Percentiles rank a stretch among this genome's conserved stretches.
phyloP scores from a whole-genome alignment of 2,888 invertebrate species.

The Unio delphinus region DNA sequence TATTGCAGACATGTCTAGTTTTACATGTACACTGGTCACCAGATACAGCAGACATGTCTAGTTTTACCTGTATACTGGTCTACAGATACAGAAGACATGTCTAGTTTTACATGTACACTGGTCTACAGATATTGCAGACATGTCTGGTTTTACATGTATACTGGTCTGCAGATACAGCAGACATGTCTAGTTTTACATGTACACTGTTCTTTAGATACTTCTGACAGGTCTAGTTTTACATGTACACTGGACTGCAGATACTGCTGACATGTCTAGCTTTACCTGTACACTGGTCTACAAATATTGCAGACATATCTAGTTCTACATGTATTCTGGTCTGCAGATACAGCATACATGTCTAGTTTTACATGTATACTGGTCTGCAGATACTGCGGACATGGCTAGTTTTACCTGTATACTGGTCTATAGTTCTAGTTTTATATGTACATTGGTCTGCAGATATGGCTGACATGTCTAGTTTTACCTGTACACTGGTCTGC shows the following conservation, averaged over 20 bases:
- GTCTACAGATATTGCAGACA: too few species aligned
- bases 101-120: too few species aligned
- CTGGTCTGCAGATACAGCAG: too few species aligned
- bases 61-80: constrained; percentile 44
- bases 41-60: too few species aligned
- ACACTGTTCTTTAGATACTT: constrained; percentile 41
- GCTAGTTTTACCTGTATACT: too few species aligned
- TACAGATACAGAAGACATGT: constrained; percentile 3
- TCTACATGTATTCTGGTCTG: constrained; percentile 52
- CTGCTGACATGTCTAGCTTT: neutral
- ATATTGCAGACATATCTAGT: neutral
- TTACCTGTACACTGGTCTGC: too few species aligned
- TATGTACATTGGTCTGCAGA: too few species aligned
- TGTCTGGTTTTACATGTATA: too few species aligned
- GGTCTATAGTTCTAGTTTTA: too few species aligned
- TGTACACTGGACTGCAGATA: constrained; percentile 46
- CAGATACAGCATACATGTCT: neutral
- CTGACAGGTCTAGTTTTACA: constrained; percentile 15
- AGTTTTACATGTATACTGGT: too few species aligned
- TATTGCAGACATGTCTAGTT: neutral
- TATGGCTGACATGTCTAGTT: too few species aligned
- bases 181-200: constrained; percentile 23
- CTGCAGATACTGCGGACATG: too few species aligned
- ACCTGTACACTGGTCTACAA: constrained; percentile 47
- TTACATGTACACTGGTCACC: constrained; percentile 55